phyloP scores from a whole-genome alignment of 2,888 invertebrate species.

The Meliscaeva auricollis region DNA sequence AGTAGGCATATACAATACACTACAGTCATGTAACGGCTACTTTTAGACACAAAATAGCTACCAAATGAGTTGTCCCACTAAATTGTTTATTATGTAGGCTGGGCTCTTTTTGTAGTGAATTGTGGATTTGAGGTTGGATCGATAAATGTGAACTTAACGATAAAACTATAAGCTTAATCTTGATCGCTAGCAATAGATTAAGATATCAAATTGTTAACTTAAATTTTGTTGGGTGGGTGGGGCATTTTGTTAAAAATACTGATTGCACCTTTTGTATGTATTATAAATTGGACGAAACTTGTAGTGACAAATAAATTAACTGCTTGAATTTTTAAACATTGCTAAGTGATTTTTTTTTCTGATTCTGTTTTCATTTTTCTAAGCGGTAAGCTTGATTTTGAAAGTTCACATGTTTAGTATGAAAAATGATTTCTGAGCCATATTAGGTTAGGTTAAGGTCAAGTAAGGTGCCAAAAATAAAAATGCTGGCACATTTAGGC shows the following conservation, averaged over 20 bases:
- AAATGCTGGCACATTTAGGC: too few species aligned
- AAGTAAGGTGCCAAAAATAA: too few species aligned
- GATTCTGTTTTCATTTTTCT: too few species aligned
- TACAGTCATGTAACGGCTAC: constrained; percentile 48
- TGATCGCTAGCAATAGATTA: not conserved
- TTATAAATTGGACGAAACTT: too few species aligned
- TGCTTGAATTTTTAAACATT: too few species aligned
- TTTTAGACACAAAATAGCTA: constrained; percentile 30
- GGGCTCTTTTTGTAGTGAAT: not conserved
- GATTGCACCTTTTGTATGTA: too few species aligned
- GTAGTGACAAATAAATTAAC: too few species aligned
- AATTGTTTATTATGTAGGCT: constrained; percentile 43
- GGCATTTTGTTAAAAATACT: not conserved
- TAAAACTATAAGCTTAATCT: constrained; percentile 17
- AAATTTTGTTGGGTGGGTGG: constrained; percentile 1
- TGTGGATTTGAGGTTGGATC: not conserved
- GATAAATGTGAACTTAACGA: not conserved
- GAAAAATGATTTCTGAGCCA: too few species aligned
- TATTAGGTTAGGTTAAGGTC: too few species aligned
- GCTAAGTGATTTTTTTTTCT: too few species aligned
- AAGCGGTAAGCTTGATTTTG: too few species aligned
- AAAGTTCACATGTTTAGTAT: too few species aligned
- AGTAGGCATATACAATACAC: constrained; percentile 37
- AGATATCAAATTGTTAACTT: not conserved
- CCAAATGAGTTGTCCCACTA: constrained; percentile 5